phyloP scores from a whole-genome alignment of 1,140 invertebrate species.

The Drosophila lowei region DNA sequence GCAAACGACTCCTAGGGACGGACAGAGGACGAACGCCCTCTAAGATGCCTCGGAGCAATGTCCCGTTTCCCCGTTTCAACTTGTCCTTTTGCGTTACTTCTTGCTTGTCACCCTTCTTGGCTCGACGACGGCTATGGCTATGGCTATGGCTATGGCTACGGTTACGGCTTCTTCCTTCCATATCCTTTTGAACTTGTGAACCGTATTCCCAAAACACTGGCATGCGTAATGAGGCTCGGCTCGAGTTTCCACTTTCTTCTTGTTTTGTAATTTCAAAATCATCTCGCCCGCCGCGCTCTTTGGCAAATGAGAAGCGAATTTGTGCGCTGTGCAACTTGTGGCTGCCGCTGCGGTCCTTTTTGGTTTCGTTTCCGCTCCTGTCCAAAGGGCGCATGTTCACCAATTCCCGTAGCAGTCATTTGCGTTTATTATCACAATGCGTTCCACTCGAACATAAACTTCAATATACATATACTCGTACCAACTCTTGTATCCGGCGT shows the following conservation, averaged over 20 bases:
- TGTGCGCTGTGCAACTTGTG: conserved; percentile 10
- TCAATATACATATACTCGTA: conserved; percentile 24
- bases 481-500: conserved; percentile 35
- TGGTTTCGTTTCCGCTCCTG: conserved; percentile 17
- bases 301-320: conserved; percentile 30
- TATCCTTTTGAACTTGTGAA: conserved; percentile 20
- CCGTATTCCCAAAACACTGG: conserved; percentile 71
- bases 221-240: conserved; percentile 68
- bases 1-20: conserved; percentile 52
- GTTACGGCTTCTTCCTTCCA: no score
- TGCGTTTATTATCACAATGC: conserved; percentile 75
- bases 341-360: conserved; percentile 23
- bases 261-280: conserved; percentile 76
- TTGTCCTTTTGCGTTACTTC: conserved; percentile 46
- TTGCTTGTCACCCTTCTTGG: conserved; percentile 22
- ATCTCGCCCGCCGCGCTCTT: conserved; percentile 44
- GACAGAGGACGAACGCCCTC: conserved; percentile 27
- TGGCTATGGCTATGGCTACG: no score
- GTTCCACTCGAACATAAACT: conserved; percentile 43
- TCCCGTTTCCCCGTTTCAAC: conserved; percentile 31
- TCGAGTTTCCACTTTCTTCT: conserved; percentile 51
- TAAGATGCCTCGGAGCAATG: conserved; percentile 41
- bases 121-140: neutral
- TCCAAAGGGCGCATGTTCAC: conserved; percentile 49
- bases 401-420: conserved; percentile 75